Conservation (phyloP, 2,888 invertebrate genomes). For the Napeogenes sylphis region DNA sequence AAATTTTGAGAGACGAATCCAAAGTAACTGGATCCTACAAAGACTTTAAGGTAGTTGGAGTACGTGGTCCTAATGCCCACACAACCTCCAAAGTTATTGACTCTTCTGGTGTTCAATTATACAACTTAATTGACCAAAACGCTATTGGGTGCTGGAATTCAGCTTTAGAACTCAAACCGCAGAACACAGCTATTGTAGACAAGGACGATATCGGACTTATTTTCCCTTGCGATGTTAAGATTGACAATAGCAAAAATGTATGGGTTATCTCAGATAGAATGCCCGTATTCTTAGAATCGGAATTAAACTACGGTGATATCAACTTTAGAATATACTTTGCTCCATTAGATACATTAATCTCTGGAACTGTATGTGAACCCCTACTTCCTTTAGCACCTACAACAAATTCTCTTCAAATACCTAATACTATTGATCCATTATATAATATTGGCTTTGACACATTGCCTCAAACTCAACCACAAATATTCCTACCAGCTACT, state of each 20-base stretch:
- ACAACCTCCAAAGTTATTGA: conserved; percentile 86
- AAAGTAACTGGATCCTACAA: conserved; percentile 83
- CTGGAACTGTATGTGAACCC: conserved; percentile 86
- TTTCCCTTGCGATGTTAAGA: conserved; percentile 88
- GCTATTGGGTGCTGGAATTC: conserved; percentile 91
- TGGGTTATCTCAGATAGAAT: conserved; percentile 91
- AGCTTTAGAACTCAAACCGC: conserved; percentile 79
- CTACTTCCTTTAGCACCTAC: conserved; percentile 27
- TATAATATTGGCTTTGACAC: conserved; percentile 17
- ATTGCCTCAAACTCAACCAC: conserved; percentile 21
- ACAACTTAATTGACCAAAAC: conserved; percentile 87
- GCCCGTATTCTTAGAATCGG: conserved; percentile 85
- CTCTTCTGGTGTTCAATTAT: conserved; percentile 85
- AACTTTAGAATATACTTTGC: conserved; percentile 88
- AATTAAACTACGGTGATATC: conserved; percentile 84
- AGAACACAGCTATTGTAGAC: conserved; percentile 83
- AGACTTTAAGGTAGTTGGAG: conserved; percentile 82
- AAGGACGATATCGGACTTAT: conserved; percentile 86
- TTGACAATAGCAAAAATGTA: conserved; percentile 82
- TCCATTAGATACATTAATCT: conserved; percentile 80
- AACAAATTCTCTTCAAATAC: conserved; percentile 16
- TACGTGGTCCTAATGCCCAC: conserved; percentile 82
- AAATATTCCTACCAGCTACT: conserved; percentile 17
- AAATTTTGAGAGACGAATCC: conserved; percentile 82
- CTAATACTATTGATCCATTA: conserved; percentile 10